Conservation (phyloP, 1,140 invertebrate species). For the Macrocentrus cingulum region DNA sequence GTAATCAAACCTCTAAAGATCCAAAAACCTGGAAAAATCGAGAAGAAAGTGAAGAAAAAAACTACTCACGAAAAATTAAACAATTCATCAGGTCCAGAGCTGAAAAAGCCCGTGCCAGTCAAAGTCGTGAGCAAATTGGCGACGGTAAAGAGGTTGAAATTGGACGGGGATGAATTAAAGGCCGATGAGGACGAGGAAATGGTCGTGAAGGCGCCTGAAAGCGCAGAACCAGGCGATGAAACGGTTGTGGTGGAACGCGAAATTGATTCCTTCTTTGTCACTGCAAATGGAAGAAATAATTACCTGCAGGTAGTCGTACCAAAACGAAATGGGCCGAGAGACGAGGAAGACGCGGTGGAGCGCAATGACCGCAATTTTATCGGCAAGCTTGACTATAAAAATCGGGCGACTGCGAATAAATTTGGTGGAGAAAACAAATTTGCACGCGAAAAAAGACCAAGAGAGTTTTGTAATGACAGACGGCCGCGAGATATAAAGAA, state of each 20-base stretch:
- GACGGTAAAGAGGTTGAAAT: conserved; percentile 39
- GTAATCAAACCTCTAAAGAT: not conserved
- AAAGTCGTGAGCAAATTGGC: conserved; percentile 37
- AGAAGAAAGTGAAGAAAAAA: not conserved
- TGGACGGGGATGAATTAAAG: conserved; percentile 32
- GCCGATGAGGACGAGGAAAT: conserved; percentile 13
- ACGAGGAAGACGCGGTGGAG: conserved; percentile 12
- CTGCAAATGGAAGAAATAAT: conserved; percentile 31
- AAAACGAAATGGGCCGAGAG: conserved; percentile 23
- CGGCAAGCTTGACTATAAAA: too few species aligned
- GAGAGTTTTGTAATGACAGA: too few species aligned
- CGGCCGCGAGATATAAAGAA: too few species aligned
- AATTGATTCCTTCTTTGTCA: conserved; percentile 45
- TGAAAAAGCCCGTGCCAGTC: conserved; percentile 17
- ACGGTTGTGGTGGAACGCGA: conserved; percentile 31
- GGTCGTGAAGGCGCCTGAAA: not conserved
- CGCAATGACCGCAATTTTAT: conserved; percentile 8
- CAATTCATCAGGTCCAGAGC: conserved; percentile 8
- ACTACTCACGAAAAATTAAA: conserved; percentile 3
- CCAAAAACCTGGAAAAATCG: too few species aligned
- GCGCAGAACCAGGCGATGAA: not conserved
- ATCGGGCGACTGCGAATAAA: too few species aligned
- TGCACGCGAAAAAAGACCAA: too few species aligned
- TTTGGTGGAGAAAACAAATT: too few species aligned
- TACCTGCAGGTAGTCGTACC: conserved; percentile 36